Percentiles rank a stretch among this genome's conserved stretches.
Evolutionary conservation across 2,888 invertebrate species (phyloP).

Genomic region (Chorisops tibialis): DNA sequence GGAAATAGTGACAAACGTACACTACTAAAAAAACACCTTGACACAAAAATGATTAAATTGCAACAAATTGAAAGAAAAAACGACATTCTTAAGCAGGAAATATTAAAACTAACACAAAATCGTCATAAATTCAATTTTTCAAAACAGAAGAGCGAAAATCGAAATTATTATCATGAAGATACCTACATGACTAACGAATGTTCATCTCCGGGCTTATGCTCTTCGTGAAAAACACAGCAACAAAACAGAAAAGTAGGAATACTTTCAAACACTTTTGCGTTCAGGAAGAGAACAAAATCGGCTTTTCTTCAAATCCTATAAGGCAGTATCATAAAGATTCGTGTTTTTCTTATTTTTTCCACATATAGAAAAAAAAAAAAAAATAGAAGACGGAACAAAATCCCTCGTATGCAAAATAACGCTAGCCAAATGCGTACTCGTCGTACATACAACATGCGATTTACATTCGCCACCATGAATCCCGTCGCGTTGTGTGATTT

Average conservation of each 20-base stretch:
- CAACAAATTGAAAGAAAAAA: too few species aligned
- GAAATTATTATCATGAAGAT: constrained; percentile 12
- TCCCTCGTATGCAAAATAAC: constrained; percentile 14
- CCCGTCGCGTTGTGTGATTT: constrained; percentile 20
- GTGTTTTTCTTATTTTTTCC: constrained; percentile 8
- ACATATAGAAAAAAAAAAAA: background rate
- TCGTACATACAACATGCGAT: too few species aligned
- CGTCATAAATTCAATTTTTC: too few species aligned
- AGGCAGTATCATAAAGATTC: constrained; percentile 26
- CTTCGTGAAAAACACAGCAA: background rate
- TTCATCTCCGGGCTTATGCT: constrained; percentile 8
- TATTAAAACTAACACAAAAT: too few species aligned
- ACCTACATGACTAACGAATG: constrained; percentile 8
- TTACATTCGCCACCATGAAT: constrained; percentile 17
- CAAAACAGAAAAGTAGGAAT: background rate
- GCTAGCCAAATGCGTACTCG: constrained; percentile 21
- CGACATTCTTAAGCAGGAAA: too few species aligned
- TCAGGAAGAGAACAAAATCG: constrained; percentile 13
- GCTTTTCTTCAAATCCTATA: constrained; percentile 20
- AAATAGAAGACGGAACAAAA: background rate
- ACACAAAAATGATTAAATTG: too few species aligned
- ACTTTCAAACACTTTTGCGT: constrained; percentile 23
- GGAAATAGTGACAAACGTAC: too few species aligned
- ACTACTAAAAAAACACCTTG: too few species aligned
- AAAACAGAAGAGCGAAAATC: background rate